Conservation (phyloP, 2,113 vertebrate genomes). For the Vulpes ferrilata region DNA sequence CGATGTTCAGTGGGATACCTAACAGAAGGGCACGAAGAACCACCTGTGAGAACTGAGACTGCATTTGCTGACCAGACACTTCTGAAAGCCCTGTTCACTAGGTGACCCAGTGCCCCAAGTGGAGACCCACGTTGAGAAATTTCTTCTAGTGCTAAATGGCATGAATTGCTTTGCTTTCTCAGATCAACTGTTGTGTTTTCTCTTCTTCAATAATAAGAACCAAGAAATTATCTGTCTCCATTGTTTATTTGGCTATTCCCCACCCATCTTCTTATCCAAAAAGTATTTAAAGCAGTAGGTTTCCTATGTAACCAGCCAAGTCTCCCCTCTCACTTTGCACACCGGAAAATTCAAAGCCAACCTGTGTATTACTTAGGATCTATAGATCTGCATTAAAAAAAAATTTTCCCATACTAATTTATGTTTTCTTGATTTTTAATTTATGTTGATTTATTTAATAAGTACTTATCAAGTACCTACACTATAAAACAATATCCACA, state of each 20-base stretch:
- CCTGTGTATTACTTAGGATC: background rate
- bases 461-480: background rate
- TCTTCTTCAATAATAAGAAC: background rate
- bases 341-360: constrained; percentile 8
- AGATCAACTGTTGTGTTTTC: background rate
- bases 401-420: background rate
- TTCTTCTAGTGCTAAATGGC: background rate
- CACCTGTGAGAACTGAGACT: background rate
- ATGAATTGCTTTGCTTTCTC: background rate
- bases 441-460: background rate
- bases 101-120: background rate
- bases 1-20: background rate
- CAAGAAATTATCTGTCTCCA: background rate
- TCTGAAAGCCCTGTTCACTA: background rate
- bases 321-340: background rate
- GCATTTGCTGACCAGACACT: background rate
- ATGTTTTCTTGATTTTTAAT: constrained; percentile 12
- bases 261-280: background rate
- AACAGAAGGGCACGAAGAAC: background rate
- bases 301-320: background rate
- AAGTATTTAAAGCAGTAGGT: background rate
- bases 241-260: background rate
- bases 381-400: background rate
- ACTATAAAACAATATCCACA: background rate
- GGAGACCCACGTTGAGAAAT: background rate